phyloP scores from a whole-genome alignment of 2,888 invertebrate genomes.

The Nyleta sp. region DNA sequence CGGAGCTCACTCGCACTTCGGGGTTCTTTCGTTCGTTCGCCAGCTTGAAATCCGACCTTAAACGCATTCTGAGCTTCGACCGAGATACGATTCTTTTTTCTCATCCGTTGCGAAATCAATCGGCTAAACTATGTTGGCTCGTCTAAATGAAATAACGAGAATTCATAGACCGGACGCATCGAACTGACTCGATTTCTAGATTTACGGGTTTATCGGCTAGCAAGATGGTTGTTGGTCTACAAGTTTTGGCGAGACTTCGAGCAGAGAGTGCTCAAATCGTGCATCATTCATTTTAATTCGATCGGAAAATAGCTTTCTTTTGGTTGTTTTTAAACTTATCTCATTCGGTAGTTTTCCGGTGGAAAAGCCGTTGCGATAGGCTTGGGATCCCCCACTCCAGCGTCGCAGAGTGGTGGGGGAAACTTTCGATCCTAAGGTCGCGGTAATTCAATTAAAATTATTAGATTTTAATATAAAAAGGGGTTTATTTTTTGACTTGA shows the following conservation, averaged over 20 bases:
- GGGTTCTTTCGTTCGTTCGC: not conserved
- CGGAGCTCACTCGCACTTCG: constrained; percentile 29
- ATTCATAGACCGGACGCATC: constrained; percentile 33
- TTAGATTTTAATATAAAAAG: no score
- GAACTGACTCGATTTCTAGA: constrained; percentile 43
- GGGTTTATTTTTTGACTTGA: no score
- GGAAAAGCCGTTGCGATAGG: no score
- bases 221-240: constrained; percentile 17
- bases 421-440: no score
- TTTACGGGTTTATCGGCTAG: constrained; percentile 11
- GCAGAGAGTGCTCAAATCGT: constrained; percentile 31
- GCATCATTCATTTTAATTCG: no score
- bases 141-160: constrained; percentile 37
- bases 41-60: constrained; percentile 6
- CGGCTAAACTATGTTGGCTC: constrained; percentile 40
- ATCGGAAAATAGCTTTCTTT: no score
- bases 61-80: constrained; percentile 20
- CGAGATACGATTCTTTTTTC: constrained; percentile 28
- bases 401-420: no score
- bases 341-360: no score
- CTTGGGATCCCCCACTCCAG: no score
- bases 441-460: no score
- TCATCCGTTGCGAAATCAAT: constrained; percentile 34
- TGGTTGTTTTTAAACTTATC: no score
- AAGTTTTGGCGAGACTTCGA: constrained; percentile 28